phyloP scores from a whole-genome alignment of 2,113 vertebrate genomes.

The Scomber japonicus region DNA sequence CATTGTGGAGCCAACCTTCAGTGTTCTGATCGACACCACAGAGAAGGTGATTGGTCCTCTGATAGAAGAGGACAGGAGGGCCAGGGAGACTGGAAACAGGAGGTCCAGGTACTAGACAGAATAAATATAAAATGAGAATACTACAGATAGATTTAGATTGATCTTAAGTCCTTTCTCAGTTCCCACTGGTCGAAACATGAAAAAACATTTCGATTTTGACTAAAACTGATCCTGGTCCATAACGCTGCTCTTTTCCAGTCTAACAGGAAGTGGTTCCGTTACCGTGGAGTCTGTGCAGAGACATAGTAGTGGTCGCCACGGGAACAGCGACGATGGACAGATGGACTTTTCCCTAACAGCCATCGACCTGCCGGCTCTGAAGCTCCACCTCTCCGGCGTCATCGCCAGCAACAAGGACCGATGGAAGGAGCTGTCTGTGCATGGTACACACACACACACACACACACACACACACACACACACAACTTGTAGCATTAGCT shows the following conservation, averaged over 20 bases:
- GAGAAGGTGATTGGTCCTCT: constrained; percentile 98
- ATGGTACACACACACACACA: constrained; percentile 81
- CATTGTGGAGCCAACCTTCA: constrained; percentile 97
- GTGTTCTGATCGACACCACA: constrained; percentile 94
- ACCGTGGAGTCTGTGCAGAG: constrained; percentile 87
- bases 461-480: constrained; percentile 11
- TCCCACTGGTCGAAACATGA: too few relatives aligned
- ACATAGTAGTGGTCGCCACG: constrained; percentile 83
- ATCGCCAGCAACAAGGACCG: constrained; percentile 94
- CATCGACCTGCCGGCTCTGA: constrained; percentile 90
- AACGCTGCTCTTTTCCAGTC: constrained; percentile 64
- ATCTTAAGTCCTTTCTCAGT: too few relatives aligned
- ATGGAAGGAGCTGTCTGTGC: constrained; percentile 94
- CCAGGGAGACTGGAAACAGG: constrained; percentile 86
- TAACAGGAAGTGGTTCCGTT: constrained; percentile 81
- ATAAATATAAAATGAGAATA: too few relatives aligned
- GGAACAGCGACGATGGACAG: constrained; percentile 75
- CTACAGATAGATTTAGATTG: too few relatives aligned
- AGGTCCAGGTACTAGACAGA: constrained; percentile 85
- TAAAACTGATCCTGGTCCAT: neutral
- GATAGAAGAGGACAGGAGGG: constrained; percentile 94
- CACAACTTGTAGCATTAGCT: neutral
- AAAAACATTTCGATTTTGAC: too few relatives aligned
- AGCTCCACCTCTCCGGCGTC: constrained; percentile 88
- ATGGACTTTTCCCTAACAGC: constrained; percentile 90